Conservation (phyloP, 1,140 invertebrate genomes). For the Colletes gigas region DNA sequence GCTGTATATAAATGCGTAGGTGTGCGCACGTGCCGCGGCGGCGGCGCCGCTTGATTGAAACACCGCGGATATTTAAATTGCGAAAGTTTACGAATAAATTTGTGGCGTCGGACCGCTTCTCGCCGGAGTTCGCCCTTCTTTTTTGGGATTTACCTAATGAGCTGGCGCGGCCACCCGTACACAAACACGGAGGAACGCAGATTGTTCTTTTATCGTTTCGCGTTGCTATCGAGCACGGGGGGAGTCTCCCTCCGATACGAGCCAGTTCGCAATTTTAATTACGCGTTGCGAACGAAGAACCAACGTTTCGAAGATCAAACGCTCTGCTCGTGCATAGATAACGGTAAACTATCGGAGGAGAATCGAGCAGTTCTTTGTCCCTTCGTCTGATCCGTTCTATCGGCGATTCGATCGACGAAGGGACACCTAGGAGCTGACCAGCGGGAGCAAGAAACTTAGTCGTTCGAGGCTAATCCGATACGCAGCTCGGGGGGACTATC, state of each 20-base stretch:
- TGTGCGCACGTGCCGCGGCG: constrained; percentile 41
- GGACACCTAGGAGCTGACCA: not conserved
- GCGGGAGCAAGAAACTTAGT: not conserved
- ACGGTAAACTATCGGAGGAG: too few relatives aligned
- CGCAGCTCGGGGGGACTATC: constrained; percentile 6
- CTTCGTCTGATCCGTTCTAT: not conserved
- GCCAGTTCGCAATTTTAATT: not conserved
- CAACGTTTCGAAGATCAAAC: too few relatives aligned
- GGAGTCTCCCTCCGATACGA: not conserved
- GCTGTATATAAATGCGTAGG: constrained; percentile 33
- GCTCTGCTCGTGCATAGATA: too few relatives aligned
- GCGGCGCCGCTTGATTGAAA: constrained; percentile 67
- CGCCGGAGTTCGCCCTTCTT: constrained; percentile 6
- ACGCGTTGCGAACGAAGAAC: not conserved
- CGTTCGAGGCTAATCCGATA: constrained; percentile 20
- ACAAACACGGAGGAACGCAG: constrained; percentile 35
- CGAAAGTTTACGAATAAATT: constrained; percentile 73
- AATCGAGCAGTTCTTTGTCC: too few relatives aligned
- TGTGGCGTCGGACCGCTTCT: constrained; percentile 55
- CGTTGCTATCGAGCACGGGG: not conserved
- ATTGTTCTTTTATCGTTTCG: constrained; percentile 9
- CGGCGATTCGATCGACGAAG: not conserved
- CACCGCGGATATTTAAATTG: constrained; percentile 72
- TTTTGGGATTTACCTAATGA: constrained; percentile 67
- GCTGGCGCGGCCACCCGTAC: constrained; percentile 33